phyloP scores from a whole-genome alignment of 1,140 invertebrate species.

The Calephelis virginiensis region DNA sequence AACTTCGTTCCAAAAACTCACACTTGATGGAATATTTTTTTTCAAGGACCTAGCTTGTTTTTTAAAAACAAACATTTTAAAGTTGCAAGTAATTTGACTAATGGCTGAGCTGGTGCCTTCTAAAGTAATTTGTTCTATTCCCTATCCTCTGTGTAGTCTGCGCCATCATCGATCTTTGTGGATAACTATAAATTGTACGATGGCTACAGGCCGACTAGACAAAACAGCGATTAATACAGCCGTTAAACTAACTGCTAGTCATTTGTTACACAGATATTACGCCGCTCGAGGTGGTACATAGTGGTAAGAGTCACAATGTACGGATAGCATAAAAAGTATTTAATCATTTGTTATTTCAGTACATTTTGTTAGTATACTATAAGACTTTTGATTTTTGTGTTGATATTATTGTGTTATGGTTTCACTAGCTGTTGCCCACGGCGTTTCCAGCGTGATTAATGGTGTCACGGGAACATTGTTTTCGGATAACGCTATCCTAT shows the following conservation, averaged over 20 bases:
- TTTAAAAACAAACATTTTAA: neutral
- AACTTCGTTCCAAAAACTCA: too few relatives aligned
- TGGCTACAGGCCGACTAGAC: conserved; percentile 44
- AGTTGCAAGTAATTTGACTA: neutral
- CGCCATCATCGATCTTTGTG: conserved; percentile 33
- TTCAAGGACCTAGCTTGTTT: neutral
- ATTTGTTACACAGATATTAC: conserved; percentile 58
- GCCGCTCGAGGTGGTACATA: conserved; percentile 22
- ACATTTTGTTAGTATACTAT: too few relatives aligned
- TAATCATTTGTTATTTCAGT: too few relatives aligned
- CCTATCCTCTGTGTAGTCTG: conserved; percentile 13
- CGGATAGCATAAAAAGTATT: neutral
- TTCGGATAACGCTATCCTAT: too few relatives aligned
- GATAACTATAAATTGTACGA: conserved; percentile 46
- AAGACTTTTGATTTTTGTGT: too few relatives aligned
- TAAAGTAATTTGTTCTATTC: conserved; percentile 16
- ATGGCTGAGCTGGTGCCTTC: neutral
- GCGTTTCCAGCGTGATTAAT: too few relatives aligned
- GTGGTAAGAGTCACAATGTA: conserved; percentile 11
- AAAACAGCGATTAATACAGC: conserved; percentile 65
- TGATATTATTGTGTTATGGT: too few relatives aligned
- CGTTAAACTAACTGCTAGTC: conserved; percentile 56
- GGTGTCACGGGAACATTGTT: too few relatives aligned
- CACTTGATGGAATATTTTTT: too few relatives aligned
- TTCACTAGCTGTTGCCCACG: too few relatives aligned